Evolutionary conservation across 92 coral and sea anemone genomes (phyloP).

Genomic region (Umimayanthus chanpuru): DNA sequence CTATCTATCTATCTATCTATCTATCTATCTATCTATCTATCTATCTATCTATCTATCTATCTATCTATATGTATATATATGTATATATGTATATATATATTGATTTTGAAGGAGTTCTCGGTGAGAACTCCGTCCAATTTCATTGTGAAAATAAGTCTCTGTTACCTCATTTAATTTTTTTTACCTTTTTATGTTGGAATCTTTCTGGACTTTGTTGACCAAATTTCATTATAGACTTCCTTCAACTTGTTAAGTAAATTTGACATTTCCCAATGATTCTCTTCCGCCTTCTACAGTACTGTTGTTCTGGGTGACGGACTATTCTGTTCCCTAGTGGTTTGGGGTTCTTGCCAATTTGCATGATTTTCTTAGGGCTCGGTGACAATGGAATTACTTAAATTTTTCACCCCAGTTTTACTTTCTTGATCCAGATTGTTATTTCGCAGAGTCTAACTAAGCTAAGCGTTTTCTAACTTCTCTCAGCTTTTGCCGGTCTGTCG

Average conservation of each 20-base stretch:
- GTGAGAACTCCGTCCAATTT: no score
- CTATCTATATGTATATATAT: no score
- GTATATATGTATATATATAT: no score
- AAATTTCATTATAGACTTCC: not conserved
- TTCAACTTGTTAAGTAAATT: not conserved
- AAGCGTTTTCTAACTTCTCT: no score
- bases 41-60: no score
- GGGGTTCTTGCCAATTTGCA: not conserved
- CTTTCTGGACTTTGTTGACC: constrained; percentile 1
- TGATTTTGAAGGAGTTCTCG: no score
- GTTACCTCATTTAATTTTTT: no score
- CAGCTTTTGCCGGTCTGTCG: no score
- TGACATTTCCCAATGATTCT: not conserved
- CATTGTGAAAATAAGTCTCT: no score
- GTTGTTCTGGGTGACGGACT: not conserved
- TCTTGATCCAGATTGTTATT: not conserved
- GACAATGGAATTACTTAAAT: not conserved
- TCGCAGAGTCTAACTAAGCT: not conserved
- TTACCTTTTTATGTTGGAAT: not conserved
- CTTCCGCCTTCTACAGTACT: not conserved
- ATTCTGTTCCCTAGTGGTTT: not conserved
- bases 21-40: no score
- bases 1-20: no score
- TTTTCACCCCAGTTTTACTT: not conserved
- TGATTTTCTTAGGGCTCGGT: not conserved